A percentile compares a stretch with the other conserved stretches of the same genome.
Evolutionary conservation across 1,140 invertebrate genomes (phyloP).

Genomic region (Colletes latitarsis): DNA sequence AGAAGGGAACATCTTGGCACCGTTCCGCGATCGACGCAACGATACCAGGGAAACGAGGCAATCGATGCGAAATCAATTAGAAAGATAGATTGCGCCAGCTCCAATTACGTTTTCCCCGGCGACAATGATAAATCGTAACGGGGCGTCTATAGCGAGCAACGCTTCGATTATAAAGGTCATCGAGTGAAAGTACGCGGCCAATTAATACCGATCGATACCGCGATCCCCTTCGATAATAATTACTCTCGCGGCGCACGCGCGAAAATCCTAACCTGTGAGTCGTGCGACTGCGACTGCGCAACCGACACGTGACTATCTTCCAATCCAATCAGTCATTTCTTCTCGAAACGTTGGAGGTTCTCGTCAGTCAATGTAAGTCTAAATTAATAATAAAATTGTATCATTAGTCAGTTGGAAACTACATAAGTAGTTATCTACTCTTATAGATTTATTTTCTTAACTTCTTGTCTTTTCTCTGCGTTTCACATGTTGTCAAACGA

Average conservation of each 20-base stretch:
- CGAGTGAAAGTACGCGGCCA: conserved; percentile 50
- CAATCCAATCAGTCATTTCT: not conserved
- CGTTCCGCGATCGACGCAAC: not conserved
- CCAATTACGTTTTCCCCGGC: conserved; percentile 42
- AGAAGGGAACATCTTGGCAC: not conserved
- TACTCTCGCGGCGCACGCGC: conserved; percentile 28
- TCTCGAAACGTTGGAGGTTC: not conserved
- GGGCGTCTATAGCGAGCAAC: conserved; percentile 8
- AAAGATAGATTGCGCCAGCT: conserved; percentile 1
- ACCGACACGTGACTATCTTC: conserved; percentile 31
- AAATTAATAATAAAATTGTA: too few species aligned
- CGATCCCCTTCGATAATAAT: conserved; percentile 47
- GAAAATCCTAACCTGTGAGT: conserved; percentile 33
- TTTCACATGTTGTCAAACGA: too few species aligned
- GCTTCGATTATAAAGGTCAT: conserved; percentile 50
- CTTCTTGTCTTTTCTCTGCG: too few species aligned
- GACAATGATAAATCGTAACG: conserved; percentile 45
- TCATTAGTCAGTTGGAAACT: too few species aligned
- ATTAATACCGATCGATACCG: conserved; percentile 49
- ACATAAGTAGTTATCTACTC: too few species aligned
- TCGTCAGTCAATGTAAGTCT: too few species aligned
- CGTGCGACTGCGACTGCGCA: conserved; percentile 1
- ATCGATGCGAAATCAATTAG: conserved; percentile 40
- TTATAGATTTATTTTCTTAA: too few species aligned
- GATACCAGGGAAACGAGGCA: not conserved